Conservation (phyloP, 2,888 invertebrate species). For the Criorhina ranunculi region DNA sequence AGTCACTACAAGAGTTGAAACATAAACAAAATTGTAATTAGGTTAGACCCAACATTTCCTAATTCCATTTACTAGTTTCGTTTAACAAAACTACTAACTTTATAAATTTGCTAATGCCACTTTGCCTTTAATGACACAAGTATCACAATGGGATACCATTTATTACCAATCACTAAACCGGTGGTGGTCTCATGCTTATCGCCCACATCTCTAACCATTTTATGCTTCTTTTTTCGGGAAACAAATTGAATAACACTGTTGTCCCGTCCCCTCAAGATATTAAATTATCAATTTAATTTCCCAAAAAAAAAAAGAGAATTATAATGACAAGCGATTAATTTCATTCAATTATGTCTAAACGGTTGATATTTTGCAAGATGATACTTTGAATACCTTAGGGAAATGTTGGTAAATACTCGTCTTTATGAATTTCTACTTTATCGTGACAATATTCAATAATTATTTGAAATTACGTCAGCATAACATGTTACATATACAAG, state of each 20-base stretch:
- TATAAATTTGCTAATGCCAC: neutral
- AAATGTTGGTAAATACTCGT: neutral
- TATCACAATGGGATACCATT: constrained; percentile 21
- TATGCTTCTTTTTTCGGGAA: constrained; percentile 10
- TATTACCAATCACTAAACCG: constrained; percentile 12
- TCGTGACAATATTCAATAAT: neutral
- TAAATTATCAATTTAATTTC: constrained; percentile 15
- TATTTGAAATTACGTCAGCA: constrained; percentile 1
- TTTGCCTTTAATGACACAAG: constrained; percentile 20
- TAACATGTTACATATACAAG: neutral
- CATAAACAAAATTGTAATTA: neutral
- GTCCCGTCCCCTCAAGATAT: neutral
- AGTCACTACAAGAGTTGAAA: too few species aligned
- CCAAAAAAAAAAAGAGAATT: constrained; percentile 12
- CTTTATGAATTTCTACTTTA: neutral
- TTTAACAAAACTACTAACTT: constrained; percentile 10
- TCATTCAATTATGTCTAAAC: constrained; percentile 28
- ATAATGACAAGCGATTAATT: constrained; percentile 51
- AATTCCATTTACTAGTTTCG: neutral
- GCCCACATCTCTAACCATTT: constrained; percentile 10
- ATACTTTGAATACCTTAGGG: constrained; percentile 37
- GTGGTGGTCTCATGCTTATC: constrained; percentile 4
- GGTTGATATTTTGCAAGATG: constrained; percentile 46
- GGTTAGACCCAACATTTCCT: neutral
- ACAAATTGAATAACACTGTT: constrained; percentile 10